Conservation (phyloP, 2,113 vertebrate genomes). For the Lepidothrix coronata region DNA sequence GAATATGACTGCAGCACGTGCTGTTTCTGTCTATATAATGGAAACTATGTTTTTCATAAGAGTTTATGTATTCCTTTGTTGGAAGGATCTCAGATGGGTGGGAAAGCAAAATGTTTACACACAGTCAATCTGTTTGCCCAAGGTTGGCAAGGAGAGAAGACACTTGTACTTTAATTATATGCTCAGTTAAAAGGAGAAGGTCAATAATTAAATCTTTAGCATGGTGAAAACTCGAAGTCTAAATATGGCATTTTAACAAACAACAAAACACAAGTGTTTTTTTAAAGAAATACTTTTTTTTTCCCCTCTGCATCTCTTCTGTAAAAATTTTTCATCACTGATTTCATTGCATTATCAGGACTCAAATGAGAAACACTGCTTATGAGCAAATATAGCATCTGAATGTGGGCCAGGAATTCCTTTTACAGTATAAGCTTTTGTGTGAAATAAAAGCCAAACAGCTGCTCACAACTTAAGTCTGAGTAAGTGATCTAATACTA, state of each 20-base stretch:
- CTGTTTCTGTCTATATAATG: background rate
- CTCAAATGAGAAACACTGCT: slow-evolving; percentile 63
- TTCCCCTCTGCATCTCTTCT: background rate
- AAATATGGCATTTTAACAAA: background rate
- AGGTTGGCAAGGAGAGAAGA: background rate
- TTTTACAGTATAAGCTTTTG: slow-evolving; percentile 55
- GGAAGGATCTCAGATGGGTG: background rate
- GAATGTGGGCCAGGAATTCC: slow-evolving; percentile 64
- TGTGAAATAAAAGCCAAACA: slow-evolving; percentile 71
- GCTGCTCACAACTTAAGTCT: slow-evolving; percentile 62
- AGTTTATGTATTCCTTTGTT: background rate
- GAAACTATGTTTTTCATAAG: background rate
- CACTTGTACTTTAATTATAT: background rate
- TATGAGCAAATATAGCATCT: slow-evolving; percentile 59
- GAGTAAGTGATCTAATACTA: slow-evolving; percentile 59
- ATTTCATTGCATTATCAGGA: slow-evolving; percentile 60
- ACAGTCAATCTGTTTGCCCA: background rate
- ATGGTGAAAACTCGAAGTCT: background rate
- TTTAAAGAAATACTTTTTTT: background rate
- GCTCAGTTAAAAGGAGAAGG: background rate
- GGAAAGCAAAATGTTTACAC: background rate
- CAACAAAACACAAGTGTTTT: background rate
- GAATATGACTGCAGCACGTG: background rate
- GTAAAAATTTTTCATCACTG: slow-evolving; percentile 45
- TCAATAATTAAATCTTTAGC: background rate